Evolutionary conservation across 2,888 invertebrate species (phyloP), one percentile per base, ranked within the genome.

Genomic region (Rhingia rostrata): DNA sequence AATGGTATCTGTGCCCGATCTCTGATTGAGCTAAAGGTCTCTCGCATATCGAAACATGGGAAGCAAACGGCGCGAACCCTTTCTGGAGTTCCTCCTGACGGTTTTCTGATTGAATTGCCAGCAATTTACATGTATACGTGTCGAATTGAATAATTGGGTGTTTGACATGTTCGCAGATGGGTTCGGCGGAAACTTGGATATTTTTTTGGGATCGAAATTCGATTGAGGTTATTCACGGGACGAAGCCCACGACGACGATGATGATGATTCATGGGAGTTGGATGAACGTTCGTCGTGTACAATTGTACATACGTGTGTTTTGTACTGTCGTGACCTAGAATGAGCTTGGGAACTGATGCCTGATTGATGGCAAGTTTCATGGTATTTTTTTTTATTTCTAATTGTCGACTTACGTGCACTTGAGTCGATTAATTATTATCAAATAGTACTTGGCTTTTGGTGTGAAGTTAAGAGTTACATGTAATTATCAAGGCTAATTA

Each of bases 71-170:
- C 60, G 72, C 60, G 72, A 79, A 74, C 84, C 79, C 84, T 79
- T 79, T 74, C 58, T 60, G 56, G 49, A 56, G 60, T 73, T 30
- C 78, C 78, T 78, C 58, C 64, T 74, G 82, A 75, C 49, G 79
- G 79, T 79, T 80, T 49, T 84, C 60, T 80, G 84, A 84, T 84
- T 84, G 84, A 84, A 84, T 84, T 80, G 84, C 84, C 80, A 84
- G 84, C 79, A 84, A 84, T 84, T 84, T 84, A 70, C 84, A 80
- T 84, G 84, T 79, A 84, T 84, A 84, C 84, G 84, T 84, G 84
- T 84, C 84, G 84, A 84, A 84, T 84, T 84, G 84, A 84, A 84
- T 84, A 84, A 84, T 84, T 84, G 84, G 84, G 80, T 84, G 84
- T 84, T 84, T 84, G 84, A 84, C 84, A 84, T 79, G 84, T 80